phyloP scores from a whole-genome alignment of 2,797 vertebrate genomes.

The Cottoperca gobio region DNA sequence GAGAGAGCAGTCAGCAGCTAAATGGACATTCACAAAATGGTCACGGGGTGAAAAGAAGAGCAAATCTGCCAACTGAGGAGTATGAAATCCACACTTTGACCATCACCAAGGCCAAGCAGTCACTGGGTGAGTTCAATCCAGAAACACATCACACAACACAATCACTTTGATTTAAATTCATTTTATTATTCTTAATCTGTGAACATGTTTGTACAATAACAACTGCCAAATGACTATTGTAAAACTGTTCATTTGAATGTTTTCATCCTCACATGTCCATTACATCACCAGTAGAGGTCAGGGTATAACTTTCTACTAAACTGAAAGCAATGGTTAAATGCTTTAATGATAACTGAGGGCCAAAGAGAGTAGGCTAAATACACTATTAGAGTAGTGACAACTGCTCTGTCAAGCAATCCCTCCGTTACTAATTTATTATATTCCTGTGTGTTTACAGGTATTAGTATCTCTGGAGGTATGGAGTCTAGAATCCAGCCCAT shows the following conservation, averaged over 20 bases:
- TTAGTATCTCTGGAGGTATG: conserved; percentile 96
- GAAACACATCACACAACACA: too few relatives aligned
- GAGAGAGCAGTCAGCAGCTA: conserved; percentile 48
- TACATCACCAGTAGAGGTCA: conserved; percentile 70
- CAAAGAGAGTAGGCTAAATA: neutral
- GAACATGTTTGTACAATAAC: neutral
- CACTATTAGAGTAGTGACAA: neutral
- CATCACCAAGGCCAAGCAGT: conserved; percentile 93
- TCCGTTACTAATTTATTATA: neutral
- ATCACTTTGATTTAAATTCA: neutral
- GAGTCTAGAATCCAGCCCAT: conserved; percentile 95
- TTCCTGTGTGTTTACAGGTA: conserved; percentile 83
- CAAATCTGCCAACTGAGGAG: conserved; percentile 64
- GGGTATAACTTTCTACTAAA: conserved; percentile 42
- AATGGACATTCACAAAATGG: conserved; percentile 72
- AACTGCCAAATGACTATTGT: neutral
- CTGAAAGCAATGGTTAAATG: conserved; percentile 29
- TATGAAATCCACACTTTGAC: conserved; percentile 86
- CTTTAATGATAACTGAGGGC: neutral
- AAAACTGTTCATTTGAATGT: neutral
- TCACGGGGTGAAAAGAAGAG: conserved; percentile 52
- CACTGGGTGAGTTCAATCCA: conserved; percentile 87
- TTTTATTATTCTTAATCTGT: neutral
- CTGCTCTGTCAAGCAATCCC: neutral
- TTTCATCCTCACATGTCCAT: neutral